phyloP scores from a whole-genome alignment of 2,888 invertebrate species.

The Tenthredo mesomela region DNA sequence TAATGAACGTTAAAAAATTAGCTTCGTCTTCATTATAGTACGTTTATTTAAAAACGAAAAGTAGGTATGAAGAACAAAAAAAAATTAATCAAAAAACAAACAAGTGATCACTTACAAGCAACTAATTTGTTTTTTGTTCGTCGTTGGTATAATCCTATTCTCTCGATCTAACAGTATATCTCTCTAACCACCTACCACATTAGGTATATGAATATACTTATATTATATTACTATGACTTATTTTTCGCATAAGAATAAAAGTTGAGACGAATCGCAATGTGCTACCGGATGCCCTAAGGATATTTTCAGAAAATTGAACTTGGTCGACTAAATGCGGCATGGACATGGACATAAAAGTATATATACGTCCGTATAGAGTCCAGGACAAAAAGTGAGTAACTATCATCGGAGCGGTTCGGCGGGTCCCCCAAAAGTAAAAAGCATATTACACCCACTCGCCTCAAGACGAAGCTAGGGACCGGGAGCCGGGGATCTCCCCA shows the following conservation, averaged over 20 bases:
- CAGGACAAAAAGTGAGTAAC: constrained; percentile 43
- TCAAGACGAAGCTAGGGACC: not conserved
- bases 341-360: not conserved
- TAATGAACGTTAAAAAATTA: not conserved
- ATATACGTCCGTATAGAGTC: not conserved
- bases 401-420: constrained; percentile 43
- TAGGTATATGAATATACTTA: too few species aligned
- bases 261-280: not conserved
- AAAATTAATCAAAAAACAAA: not conserved
- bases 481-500: not conserved
- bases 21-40: not conserved
- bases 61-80: not conserved
- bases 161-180: not conserved
- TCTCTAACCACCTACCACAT: not conserved
- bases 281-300: constrained; percentile 37
- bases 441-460: constrained; percentile 52
- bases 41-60: not conserved
- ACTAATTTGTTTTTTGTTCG: not conserved
- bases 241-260: constrained; percentile 22
- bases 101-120: not conserved
- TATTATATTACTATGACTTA: not conserved
- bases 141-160: not conserved
- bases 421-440: constrained; percentile 47
- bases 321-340: not conserved
- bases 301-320: not conserved